Base-by-base conservation (phyloP, 2,888 invertebrate genomes). In the Seira musarum region DNA sequence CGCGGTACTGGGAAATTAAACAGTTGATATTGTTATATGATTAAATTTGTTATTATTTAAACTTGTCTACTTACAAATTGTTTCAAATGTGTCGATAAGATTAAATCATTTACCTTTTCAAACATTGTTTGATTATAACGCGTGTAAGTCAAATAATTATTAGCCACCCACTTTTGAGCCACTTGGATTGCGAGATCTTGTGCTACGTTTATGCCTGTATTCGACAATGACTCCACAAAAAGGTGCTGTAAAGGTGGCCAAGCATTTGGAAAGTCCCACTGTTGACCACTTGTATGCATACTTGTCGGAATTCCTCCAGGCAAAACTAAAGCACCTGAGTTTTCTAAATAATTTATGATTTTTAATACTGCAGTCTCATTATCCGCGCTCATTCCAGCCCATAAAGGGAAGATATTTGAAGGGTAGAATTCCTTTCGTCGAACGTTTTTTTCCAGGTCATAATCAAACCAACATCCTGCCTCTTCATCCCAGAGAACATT, bases 171-270 rank as follows among this genome's bases (percentile, higher is more conserved):
- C 80, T 93, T 93, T 2, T 92, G 91, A 0, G 95, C 94, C 84
- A 96, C 91, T 86, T 92, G 91, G 70, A 89, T 90, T 0, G 96
- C 95, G n/a, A 94, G 87, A 3, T 92, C 88, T 87, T 91, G 89
- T 0, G 95, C 94, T 66, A 91, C 91, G 0, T 90, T 89, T 35
- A 92, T 91, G 0, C 91, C 92, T 0, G 95, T 93, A 87, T 92
- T 91, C n/a, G 93, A 92, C 69, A 97, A 90, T 0, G 95, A 95
- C 87, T 92, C 91, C 13, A 97, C 92, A 86, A 96, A 90, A 25
- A 97, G 92, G 88, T 97, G 93, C 89, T 97, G 96, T 25, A 96
- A 91, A 0, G 98, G 97, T 0, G 97, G 95, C 98, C 97, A 98
- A 0, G 68, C 53, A 63, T 84, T 84, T 1, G 90, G 86, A 64